Base-by-base conservation (phyloP, 2,888 invertebrate species). In the Phyto melanocephala region DNA sequence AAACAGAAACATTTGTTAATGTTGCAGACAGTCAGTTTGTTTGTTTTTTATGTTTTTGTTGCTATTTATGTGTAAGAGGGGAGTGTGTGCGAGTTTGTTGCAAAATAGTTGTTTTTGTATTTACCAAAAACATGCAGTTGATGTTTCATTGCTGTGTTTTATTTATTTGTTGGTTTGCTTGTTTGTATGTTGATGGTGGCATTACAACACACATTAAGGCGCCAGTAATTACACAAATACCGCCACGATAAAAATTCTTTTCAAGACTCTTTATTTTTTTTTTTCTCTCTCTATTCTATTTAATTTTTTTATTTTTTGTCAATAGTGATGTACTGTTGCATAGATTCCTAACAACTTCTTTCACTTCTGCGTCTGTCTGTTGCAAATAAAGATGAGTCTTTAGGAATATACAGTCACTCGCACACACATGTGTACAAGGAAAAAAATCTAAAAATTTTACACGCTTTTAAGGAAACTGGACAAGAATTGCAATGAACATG, bases 161-260 rank as follows among this genome's bases (percentile, higher is more conserved):
- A n/a, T 20, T 22, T 4, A 52, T 35, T 37, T 63, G n/a, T 50
- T 11, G 35, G 65, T 54, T 50, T 40, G 37, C 33, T 22, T 37
- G 1, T 28, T 47, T 5, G 58, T 45, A 54, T 33, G 67, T 37
- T 58, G 58, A 68, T 70, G 65, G 60, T 71, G 79, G 82, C 79
- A 79, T 79, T 78, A 83, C 67, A 72, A 81, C 83, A 80, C 83
- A 83, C 75, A 81, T 81, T 72, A 77, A 84, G 85, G 85, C 85
- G 85, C 85, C 85, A 85, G 82, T 85, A 85, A 85, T 85, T 85
- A 85, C 84, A 86, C 84, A 86, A 82, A 82, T 82, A 82, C 75
- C 76, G 80, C 76, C 83, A 83, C 80, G 72, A 80, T 83, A 77
- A 72, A 83, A 83, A 84, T 83, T 78, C 78, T 76, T 83, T 60